Base-by-base conservation (phyloP, 2,113 vertebrate genomes). In the Serinus canaria region DNA sequence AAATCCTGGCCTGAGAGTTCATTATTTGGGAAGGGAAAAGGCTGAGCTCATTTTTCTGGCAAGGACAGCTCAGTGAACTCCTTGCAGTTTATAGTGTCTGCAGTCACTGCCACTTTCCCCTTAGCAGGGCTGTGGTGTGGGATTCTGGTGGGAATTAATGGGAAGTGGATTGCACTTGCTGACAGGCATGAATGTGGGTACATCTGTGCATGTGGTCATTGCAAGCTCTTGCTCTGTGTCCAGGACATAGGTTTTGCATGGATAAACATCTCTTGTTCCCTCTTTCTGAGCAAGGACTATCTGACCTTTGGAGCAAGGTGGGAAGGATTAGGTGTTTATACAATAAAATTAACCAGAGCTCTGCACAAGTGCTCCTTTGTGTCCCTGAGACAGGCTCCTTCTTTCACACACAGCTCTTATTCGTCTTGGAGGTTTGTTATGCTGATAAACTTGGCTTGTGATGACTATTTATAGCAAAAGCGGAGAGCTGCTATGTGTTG, bases 381-480 rank as follows among this genome's bases (percentile, higher is more conserved):
- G 79, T 90, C 69, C 76, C 79, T 83, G 72, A 90, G 58, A 94
- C 90, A 96, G 88, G 41, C 88, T 92, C 69, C 73, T 77, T 49
- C 89, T 84, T 93, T 95, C 86, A 90, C 76, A 84, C 69, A 72
- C 76, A 82, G 88, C 77, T 89, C 83, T 75, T 58, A 15, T 75
- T 96, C 3, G 13, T 81, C 70, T 87, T 44, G 64, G 88, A 83
- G 89, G 86, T 93, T 95, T 96, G 92, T 96, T 94, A 90, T 93
- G 92, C 90, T 94, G 96, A 94, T 96, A 92, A 90, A 95, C 79
- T 93, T 90, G 83, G 94, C 49, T 3, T 75, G 68, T 83, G 77
- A 53, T 81, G 69, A 74, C 86, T 96, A 92, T 96, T 96, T 94
- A 92, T 95, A 95, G 94, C 73, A 93, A 78, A 94, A 93, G 93